Evolutionary conservation across 2,888 invertebrate species (phyloP).

Genomic region (Orthosia gothica): DNA sequence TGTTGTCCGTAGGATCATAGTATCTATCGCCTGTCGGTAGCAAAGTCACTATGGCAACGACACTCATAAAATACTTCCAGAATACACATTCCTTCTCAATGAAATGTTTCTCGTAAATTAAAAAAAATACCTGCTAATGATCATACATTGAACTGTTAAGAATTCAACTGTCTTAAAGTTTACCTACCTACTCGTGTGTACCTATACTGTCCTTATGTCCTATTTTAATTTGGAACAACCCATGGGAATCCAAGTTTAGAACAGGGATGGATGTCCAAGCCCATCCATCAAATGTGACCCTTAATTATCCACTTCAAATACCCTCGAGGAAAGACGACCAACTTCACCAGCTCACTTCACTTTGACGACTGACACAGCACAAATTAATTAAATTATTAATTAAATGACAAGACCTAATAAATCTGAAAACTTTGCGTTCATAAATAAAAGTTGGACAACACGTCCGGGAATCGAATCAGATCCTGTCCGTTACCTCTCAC

Average conservation of each 20-base stretch:
- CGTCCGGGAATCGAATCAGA: constrained; percentile 68
- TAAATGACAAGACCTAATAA: constrained; percentile 60
- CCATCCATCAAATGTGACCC: constrained; percentile 55
- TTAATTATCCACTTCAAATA: constrained; percentile 33
- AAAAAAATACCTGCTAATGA: background rate
- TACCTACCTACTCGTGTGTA: background rate
- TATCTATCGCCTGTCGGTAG: background rate
- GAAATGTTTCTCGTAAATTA: too few species aligned
- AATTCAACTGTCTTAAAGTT: background rate
- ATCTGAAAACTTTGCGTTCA: constrained; percentile 56
- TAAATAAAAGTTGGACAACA: constrained; percentile 67
- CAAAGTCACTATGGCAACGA: background rate
- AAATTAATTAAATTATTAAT: constrained; percentile 56
- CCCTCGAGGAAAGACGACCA: constrained; percentile 34
- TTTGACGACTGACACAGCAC: constrained; percentile 38
- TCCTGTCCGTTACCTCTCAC: constrained; percentile 68
- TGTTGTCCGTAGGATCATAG: background rate
- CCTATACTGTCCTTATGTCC: background rate
- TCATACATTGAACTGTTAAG: too few species aligned
- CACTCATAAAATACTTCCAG: background rate
- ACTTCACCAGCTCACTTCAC: constrained; percentile 11
- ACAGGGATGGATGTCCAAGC: constrained; percentile 41
- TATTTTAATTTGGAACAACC: constrained; percentile 19
- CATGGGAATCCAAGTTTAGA: constrained; percentile 29
- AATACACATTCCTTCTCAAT: background rate